phyloP scores from a whole-genome alignment of 2,797 vertebrate genomes.

The Myripristis murdjan region DNA sequence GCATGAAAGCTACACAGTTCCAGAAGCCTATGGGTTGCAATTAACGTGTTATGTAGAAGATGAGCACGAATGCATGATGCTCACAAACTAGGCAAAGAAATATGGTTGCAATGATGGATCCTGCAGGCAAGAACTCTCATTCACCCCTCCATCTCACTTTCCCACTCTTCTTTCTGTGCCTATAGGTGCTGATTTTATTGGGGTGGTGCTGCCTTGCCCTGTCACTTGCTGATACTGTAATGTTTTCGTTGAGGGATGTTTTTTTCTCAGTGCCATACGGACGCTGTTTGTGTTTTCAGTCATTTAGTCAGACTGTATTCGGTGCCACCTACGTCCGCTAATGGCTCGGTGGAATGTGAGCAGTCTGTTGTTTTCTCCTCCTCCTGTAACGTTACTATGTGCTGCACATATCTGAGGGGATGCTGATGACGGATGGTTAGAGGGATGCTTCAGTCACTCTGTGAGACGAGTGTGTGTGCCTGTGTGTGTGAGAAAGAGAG shows the following conservation, averaged over 20 bases:
- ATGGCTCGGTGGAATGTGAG: not conserved
- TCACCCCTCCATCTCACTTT: constrained; percentile 32
- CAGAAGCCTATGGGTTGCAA: not conserved
- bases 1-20: not conserved
- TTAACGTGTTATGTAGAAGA: not conserved
- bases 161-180: constrained; percentile 38
- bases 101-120: not conserved
- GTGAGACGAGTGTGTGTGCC: not conserved
- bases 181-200: constrained; percentile 61
- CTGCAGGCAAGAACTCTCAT: constrained; percentile 25
- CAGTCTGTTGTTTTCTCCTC: not conserved
- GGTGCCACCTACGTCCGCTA: not conserved
- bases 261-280: too few relatives aligned
- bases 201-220: constrained; percentile 44
- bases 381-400: constrained; percentile 17
- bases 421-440: not conserved
- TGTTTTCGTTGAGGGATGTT: too few relatives aligned
- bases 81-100: constrained; percentile 1
- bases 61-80: constrained; percentile 22
- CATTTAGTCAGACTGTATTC: not conserved
- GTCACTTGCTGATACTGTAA: constrained; percentile 15
- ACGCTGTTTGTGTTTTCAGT: too few relatives aligned
- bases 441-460: constrained; percentile 2
- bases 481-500: constrained; percentile 21
- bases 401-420: constrained; percentile 12